Conservation (phyloP, 2,888 invertebrate genomes). For the Pristionchus japonicus region DNA sequence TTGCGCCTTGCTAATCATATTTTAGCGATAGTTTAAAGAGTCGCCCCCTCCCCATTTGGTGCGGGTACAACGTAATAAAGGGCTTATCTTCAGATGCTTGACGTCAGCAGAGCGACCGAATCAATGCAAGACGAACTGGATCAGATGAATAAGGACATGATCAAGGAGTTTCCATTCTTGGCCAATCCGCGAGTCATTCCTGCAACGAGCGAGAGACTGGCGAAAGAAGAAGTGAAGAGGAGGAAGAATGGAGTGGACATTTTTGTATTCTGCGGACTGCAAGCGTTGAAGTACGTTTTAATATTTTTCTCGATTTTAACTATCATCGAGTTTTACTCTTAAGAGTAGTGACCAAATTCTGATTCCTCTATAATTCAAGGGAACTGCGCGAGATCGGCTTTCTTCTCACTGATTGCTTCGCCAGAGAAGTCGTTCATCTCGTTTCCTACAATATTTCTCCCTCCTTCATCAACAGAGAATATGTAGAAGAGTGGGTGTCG, state of each 20-base stretch:
- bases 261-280: background rate
- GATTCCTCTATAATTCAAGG: background rate
- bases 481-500: background rate
- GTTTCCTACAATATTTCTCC: background rate
- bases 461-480: no score
- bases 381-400: background rate
- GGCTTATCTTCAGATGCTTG: background rate
- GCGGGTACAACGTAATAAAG: background rate
- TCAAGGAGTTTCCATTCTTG: background rate
- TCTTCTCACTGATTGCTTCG: background rate
- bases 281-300: background rate
- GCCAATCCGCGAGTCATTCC: background rate
- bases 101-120: background rate
- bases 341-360: no score
- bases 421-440: background rate
- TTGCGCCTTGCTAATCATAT: background rate
- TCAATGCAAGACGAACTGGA: background rate
- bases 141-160: background rate
- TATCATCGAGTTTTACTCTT: no score
- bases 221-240: background rate
- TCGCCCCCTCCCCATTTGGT: background rate
- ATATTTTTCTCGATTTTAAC: background rate
- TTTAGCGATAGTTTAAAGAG: background rate
- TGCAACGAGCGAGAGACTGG: no score
- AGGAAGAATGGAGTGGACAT: background rate